Evolutionary conservation across 1,140 invertebrate species (phyloP), one percentile per base, ranked within the genome.

Genomic region (Drosophila setifemur): DNA sequence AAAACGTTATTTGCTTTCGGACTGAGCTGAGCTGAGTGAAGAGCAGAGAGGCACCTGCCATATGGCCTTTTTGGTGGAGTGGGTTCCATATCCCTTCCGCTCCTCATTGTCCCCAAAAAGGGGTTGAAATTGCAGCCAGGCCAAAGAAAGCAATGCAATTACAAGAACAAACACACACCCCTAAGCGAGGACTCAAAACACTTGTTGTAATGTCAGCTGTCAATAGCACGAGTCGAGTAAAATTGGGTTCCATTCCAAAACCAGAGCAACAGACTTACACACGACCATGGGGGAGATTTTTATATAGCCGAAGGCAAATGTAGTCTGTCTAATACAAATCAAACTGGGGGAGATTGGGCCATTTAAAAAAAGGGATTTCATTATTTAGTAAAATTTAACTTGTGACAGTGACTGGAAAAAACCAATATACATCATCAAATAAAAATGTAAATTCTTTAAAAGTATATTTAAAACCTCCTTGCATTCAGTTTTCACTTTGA

Each of bases 151-250:
- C 58, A 63, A 63, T 63, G 60, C 57, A 64, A 63, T 64, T 64
- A 64, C 57, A 64, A 39, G 60, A 18, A 64, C 60, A 64, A 64
- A 64, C 60, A 64, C 23, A 16, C 31, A 47, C 11, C n/a, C 14
- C 16, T 4, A 19, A 16, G 4, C 16, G 37, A 37, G 58, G 54
- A 47, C 8, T 63, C 58, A 63, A 64, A 64, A 64, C 60, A 64
- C 60, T 64, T 64, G 60, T 64, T 64, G 60, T 64, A 64, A 63
- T 63, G 60, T 64, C 60, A 64, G 60, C 60, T 64, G 60, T 64
- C 60, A 64, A 64, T 64, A 48, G 60, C 55, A 64, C 60, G 60
- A 61, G 60, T 63, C 60, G 60, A 16, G 7, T 48, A 18, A 40
- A 63, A 64, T 63, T 64, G 40, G 40, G 42, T 31, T 64, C 11